phyloP scores from a whole-genome alignment of 2,113 vertebrate genomes.

The Pundamilia nyererei region DNA sequence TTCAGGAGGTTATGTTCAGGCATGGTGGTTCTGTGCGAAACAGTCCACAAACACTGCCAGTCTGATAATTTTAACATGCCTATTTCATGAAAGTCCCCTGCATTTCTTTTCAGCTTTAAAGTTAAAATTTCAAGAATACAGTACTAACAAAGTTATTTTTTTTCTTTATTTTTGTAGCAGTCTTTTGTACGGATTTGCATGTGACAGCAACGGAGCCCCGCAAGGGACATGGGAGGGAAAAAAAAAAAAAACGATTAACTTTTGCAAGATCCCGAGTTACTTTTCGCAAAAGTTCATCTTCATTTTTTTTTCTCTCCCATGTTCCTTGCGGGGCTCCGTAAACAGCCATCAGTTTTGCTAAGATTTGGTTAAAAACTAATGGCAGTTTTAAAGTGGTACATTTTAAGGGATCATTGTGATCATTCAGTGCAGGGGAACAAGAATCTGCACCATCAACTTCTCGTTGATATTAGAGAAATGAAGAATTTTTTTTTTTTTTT shows the following conservation, averaged over 20 bases:
- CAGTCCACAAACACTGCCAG: neutral
- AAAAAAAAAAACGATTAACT: neutral
- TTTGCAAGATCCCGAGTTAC: neutral
- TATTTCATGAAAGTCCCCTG: neutral
- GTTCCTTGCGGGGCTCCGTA: neutral
- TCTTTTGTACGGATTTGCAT: neutral
- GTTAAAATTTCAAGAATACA: neutral
- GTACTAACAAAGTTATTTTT: neutral
- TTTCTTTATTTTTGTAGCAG: neutral
- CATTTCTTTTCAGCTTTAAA: neutral
- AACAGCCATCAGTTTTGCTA: neutral
- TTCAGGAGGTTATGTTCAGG: neutral
- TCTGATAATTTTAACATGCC: neutral
- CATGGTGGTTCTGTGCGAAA: neutral
- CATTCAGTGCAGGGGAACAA: neutral
- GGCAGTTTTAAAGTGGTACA: neutral
- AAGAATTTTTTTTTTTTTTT: fast-evolving
- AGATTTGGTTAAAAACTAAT: neutral
- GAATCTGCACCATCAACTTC: neutral
- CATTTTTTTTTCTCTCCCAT: neutral
- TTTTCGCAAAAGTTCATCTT: neutral
- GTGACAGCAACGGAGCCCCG: neutral
- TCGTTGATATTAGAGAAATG: neutral
- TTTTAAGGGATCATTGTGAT: neutral
- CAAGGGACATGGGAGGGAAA: neutral